Evolutionary conservation across 35 echinoderm and acorn worm species (phyloP), one percentile per base, ranked within the genome.

Genomic region (Heliocidaris tuberculata): DNA sequence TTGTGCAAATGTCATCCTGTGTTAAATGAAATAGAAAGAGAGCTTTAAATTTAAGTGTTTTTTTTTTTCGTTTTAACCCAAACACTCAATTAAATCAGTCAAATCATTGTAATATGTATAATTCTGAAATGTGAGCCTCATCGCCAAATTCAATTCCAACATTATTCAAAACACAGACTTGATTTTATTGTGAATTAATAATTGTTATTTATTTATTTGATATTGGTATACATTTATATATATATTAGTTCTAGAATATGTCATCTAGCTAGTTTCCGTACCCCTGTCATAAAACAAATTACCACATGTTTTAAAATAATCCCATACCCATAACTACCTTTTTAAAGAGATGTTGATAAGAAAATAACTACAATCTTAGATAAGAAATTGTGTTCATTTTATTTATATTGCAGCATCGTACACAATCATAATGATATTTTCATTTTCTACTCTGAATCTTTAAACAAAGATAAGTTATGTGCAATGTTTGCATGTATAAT

Each of bases 191-290:
- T 78, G 65, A 78, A 78, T 78, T 4, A 86, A 93, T 92, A 31
- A 32, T 95, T 93, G 61, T 85, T 95, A 95, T 95, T 95, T 95
- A 95, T 95, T 95, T 95, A 95, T 95, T 95, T 95, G 60, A 92
- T 93, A 95, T 95, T 95, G 87, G 32, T 89, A 89, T 42, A 42
- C 35, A 42, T 42, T 42, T 42, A 42, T 42, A 42, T 42, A 42
- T 89, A 89, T 89, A 48, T 89, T 89, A 89, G 87, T 48, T 89
- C 17, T 89, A 89, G 65, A 8, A 78, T 78, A 78, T 78, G 65
- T 78, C 65, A 78, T 78, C 21, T 78, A 78, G 65, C 65, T 78
- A 78, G 65, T 78, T 78, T 5, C 21, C 65, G 65, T 78, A 78
- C 6, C 27, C 17, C 65, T 78, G 65, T 78, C 21, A 27, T 27